Base-by-base conservation (phyloP, 2,888 invertebrate species). In the Bombylius discolor region DNA sequence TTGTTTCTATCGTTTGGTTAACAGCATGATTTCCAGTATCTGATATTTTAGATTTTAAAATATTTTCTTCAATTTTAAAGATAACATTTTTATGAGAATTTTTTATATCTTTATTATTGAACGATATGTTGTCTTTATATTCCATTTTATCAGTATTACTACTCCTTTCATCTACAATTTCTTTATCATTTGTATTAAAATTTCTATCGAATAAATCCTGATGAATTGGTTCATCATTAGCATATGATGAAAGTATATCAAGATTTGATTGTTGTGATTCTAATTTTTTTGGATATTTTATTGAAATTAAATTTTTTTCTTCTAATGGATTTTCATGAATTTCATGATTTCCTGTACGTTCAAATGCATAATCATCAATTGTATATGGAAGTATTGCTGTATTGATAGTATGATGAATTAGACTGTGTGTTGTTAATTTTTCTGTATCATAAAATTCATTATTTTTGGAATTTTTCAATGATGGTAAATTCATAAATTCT, bases 351-450 rank as follows among this genome's bases (percentile, higher is more conserved):
- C 39, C 39, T 11, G 39, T 11, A 4, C 11, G 8, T 42, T 42
- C 39, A 11, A 42, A 42, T 11, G 11, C 39, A 11, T 42, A 42
- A 45, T 54, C 42, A n/a, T 54, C 45, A 13, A 44, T 11, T 4
- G 52, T 53, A n/a, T 45, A 45, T 9, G 31, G 44, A 8, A 54
- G 13, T 33, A 49, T 54, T 42, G 48, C 49, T 13, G 53, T 49
- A n/a, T 54, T 54, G 13, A 54, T 45, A 4, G 53, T 54, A 34
- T 49, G 53, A 45, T 54, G 53, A 11, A 42, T 11, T 4, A 42
- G 39, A 42, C 39, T 42, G 12, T 11, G 39, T 42, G 39, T 42
- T 8, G 39, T 42, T 11, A 42, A 11, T 42, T 42, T 42, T 11
- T 42, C 39, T 42, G 11, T 11, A 11, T 42, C 12, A 36, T 8